phyloP scores from a whole-genome alignment of 2,113 vertebrate genomes.

The Pipa parva region DNA sequence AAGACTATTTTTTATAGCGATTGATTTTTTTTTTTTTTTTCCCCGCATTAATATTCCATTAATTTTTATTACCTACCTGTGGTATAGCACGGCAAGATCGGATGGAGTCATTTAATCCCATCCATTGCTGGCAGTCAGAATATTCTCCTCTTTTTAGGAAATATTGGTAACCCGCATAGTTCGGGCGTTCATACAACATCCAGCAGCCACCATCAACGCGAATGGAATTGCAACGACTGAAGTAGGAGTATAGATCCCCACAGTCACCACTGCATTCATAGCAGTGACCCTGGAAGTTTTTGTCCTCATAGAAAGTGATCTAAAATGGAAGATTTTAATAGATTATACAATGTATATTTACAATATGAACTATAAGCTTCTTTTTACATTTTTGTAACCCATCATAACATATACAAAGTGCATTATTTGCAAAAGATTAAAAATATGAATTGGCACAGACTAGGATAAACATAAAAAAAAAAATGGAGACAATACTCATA shows the following conservation, averaged over 20 bases:
- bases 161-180: conserved; percentile 57
- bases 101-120: conserved; percentile 58
- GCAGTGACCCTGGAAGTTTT: conserved; percentile 54
- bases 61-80: conserved; percentile 13
- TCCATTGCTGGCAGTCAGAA: conserved; percentile 56
- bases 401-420: not conserved
- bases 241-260: conserved; percentile 54
- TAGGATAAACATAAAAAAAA: too few species aligned
- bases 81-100: conserved; percentile 62
- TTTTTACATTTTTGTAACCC: not conserved
- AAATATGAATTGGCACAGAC: not conserved
- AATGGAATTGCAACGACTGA: conserved; percentile 59
- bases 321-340: conserved; percentile 14
- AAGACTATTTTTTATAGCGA: too few species aligned
- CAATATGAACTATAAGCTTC: too few species aligned
- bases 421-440: not conserved
- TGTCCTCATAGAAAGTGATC: conserved; percentile 59
- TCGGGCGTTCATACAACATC: conserved; percentile 57
- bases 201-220: conserved; percentile 60
- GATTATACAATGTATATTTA: not conserved
- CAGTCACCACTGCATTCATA: conserved; percentile 56
- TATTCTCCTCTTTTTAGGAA: conserved; percentile 58
- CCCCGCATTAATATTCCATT: too few species aligned
- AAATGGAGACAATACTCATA: too few species aligned
- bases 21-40: too few species aligned